These are phyloP conservation scores for Yponomeuta sedellus DNA, from an alignment of 2,888 invertebrate species.

Conservation along the genomic window DNA sequence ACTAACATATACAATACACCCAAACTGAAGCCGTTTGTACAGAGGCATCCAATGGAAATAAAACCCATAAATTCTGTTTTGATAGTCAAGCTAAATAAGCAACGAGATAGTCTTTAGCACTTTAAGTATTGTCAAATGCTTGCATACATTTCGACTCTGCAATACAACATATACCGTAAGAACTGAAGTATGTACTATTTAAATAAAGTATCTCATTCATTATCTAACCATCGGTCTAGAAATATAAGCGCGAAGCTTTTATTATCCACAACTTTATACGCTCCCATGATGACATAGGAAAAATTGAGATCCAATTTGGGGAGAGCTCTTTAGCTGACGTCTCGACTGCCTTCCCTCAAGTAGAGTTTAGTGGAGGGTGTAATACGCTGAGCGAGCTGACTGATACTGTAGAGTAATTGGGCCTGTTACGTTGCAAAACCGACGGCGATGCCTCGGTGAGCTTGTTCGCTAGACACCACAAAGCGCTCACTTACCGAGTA, in stretches of 20 bases:
- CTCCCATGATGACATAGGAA: conserved; percentile 2
- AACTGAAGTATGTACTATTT: too few species aligned
- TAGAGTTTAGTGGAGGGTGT: conserved; percentile 1
- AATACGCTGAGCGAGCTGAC: neutral
- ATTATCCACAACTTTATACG: neutral
- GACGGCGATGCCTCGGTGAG: neutral
- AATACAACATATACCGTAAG: too few species aligned
- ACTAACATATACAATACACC: too few species aligned
- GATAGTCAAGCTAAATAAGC: too few species aligned
- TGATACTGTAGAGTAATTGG: conserved; percentile 1
- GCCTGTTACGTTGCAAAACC: neutral
- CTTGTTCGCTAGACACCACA: neutral
- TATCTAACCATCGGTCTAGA: neutral
- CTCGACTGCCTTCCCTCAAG: neutral
- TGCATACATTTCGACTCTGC: too few species aligned
- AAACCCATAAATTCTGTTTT: too few species aligned
- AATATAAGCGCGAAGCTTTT: neutral
- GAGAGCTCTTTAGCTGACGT: neutral
- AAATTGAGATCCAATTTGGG: conserved; percentile 3
- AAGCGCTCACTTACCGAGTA: neutral
- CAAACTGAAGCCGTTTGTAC: too few species aligned
- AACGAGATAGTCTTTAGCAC: too few species aligned
- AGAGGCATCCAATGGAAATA: too few species aligned
- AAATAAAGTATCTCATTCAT: neutral
- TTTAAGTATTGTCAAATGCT: too few species aligned